These are phyloP conservation scores for Perognathus longimembris DNA, from an alignment of 2,113 vertebrate genomes.

Conservation along the genomic window DNA sequence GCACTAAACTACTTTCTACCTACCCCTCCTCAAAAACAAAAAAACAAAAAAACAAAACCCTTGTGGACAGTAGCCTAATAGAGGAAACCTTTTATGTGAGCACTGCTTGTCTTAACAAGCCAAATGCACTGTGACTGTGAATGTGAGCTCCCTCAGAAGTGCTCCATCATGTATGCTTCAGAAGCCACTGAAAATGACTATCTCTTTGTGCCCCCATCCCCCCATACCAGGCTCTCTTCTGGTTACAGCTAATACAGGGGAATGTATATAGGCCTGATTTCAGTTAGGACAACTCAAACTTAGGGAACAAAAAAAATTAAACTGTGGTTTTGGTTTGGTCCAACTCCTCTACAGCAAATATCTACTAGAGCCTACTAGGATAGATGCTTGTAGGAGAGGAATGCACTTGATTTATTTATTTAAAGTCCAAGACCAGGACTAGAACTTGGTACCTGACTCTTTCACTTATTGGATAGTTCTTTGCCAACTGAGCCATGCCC, in stretches of 20 bases:
- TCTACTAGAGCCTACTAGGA: background rate
- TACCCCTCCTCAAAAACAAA: background rate
- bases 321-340: background rate
- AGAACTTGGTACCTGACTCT: too few relatives aligned
- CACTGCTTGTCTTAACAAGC: background rate
- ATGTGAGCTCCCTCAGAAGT: background rate
- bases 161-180: background rate
- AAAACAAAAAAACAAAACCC: too few relatives aligned
- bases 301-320: background rate
- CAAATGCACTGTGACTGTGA: background rate
- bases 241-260: background rate
- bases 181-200: background rate
- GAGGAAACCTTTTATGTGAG: background rate
- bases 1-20: background rate
- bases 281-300: background rate
- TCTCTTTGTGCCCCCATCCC: background rate
- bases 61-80: background rate
- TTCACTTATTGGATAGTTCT: too few relatives aligned
- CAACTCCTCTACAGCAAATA: background rate
- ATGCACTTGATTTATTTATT: too few relatives aligned
- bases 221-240: background rate
- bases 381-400: background rate
- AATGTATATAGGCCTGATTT: background rate
- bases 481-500: too few relatives aligned
- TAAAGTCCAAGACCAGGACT: too few relatives aligned